These are phyloP conservation scores for Diploscapter pachys DNA, from an alignment of 1,140 invertebrate species.

Conservation along the genomic window DNA sequence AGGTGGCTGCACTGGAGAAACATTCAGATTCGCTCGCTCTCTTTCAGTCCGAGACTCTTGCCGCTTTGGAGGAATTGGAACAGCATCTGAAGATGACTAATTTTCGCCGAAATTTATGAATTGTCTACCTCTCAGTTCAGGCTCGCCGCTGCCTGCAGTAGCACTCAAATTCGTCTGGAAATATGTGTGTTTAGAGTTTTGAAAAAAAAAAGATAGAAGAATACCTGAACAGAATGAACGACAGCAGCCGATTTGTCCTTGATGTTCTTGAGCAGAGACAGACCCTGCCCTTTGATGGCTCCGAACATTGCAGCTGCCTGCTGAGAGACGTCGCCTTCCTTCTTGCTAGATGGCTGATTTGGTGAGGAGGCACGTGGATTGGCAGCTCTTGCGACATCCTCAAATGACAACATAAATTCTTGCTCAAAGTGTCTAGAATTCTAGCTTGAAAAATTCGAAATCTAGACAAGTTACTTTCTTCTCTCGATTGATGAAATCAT, in stretches of 20 bases:
- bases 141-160: no score
- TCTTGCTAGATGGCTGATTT: conserved; percentile 1
- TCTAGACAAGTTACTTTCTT: no score
- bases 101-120: background rate
- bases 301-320: conserved; percentile 25
- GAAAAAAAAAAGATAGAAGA: background rate
- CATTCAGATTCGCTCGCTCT: no score
- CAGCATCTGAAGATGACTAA: no score
- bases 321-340: background rate
- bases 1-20: no score
- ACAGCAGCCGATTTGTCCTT: conserved; percentile 93
- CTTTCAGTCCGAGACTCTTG: no score
- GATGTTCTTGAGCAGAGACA: conserved; percentile 76
- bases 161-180: background rate
- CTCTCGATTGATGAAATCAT: no score
- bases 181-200: no score
- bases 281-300: conserved; percentile 44
- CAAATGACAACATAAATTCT: no score
- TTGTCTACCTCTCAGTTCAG: background rate
- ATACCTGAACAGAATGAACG: conserved; percentile 83
- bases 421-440: no score
- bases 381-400: conserved; percentile 12
- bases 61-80: no score
- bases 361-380: conserved; percentile 31
- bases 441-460: no score